Percentiles rank a stretch among this genome's conserved stretches.
Conservation (phyloP, 2,113 vertebrate genomes). For the Lampris megalopsis region DNA sequence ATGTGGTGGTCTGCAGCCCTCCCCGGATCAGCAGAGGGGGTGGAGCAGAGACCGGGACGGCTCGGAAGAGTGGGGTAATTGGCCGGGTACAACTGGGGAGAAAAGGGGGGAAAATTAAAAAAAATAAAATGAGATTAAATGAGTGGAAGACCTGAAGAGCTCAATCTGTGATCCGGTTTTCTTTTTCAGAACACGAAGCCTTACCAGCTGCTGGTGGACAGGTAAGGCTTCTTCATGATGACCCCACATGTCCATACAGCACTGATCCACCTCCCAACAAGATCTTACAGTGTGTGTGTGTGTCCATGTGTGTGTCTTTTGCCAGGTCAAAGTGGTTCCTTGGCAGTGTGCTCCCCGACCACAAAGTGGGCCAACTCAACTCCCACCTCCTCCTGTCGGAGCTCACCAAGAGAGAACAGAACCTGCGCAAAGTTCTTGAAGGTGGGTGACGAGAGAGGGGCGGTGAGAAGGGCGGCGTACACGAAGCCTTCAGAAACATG, state of each 20-base stretch:
- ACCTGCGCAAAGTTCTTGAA: conserved; percentile 92
- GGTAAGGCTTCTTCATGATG: conserved; percentile 80
- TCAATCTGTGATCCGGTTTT: conserved; percentile 27
- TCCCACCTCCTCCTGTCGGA: conserved; percentile 94
- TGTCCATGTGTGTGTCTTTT: conserved; percentile 1
- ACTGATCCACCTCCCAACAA: not conserved
- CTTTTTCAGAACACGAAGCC: conserved; percentile 95
- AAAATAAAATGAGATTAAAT: too few species aligned
- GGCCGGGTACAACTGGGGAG: too few species aligned
- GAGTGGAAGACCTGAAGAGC: conserved; percentile 1
- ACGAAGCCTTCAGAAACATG: too few species aligned
- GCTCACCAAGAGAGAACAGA: conserved; percentile 94
- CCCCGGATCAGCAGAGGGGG: too few species aligned
- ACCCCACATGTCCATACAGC: not conserved
- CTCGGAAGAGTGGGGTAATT: too few species aligned
- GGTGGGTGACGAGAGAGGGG: conserved; percentile 75
- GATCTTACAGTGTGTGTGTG: not conserved
- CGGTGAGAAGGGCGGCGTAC: not conserved
- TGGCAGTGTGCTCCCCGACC: conserved; percentile 87
- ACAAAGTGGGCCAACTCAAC: conserved; percentile 94
- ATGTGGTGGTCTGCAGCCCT: too few species aligned
- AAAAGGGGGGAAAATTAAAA: too few species aligned
- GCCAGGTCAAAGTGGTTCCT: conserved; percentile 92
- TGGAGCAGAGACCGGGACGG: too few species aligned
- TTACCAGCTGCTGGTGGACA: conserved; percentile 96